These are phyloP conservation scores for Subacronicta megacephala DNA, from an alignment of 2,888 invertebrate genomes.

Conservation along the genomic window DNA sequence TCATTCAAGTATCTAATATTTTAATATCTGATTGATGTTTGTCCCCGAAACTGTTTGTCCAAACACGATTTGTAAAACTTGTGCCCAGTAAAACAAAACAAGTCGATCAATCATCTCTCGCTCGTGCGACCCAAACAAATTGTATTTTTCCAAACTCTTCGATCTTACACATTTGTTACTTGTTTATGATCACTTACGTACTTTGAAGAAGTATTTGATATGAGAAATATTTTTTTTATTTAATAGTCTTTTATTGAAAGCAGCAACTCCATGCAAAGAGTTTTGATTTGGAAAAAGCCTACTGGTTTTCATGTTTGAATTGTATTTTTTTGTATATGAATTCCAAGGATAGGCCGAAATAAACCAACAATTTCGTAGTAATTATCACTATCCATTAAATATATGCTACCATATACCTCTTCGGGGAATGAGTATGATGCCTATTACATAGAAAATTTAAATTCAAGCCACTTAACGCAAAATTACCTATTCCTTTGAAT, in stretches of 20 bases:
- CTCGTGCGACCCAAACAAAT: slow-evolving; percentile 19
- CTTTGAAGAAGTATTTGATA: too few relatives aligned
- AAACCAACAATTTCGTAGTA: too few relatives aligned
- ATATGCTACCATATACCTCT: neutral
- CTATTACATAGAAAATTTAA: neutral
- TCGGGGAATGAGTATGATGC: neutral
- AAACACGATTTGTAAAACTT: slow-evolving; percentile 48
- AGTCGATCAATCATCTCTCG: slow-evolving; percentile 44
- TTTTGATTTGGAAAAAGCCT: too few relatives aligned
- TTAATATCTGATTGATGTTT: slow-evolving; percentile 42
- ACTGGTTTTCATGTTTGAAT: too few relatives aligned
- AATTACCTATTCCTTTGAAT: slow-evolving; percentile 21
- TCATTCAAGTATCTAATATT: slow-evolving; percentile 28
- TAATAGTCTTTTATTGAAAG: too few relatives aligned
- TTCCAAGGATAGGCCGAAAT: neutral
- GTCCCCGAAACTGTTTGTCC: slow-evolving; percentile 27
- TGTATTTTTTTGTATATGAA: too few relatives aligned
- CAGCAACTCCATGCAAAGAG: too few relatives aligned
- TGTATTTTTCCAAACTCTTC: slow-evolving; percentile 38
- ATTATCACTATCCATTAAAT: too few relatives aligned
- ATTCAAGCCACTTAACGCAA: slow-evolving; percentile 5
- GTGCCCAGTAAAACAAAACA: slow-evolving; percentile 42
- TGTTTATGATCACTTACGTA: neutral
- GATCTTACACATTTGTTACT: neutral
- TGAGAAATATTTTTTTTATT: neutral